These are phyloP conservation scores for Pachypanchax playfairii DNA, from an alignment of 2,113 vertebrate species.

Conservation along the genomic window DNA sequence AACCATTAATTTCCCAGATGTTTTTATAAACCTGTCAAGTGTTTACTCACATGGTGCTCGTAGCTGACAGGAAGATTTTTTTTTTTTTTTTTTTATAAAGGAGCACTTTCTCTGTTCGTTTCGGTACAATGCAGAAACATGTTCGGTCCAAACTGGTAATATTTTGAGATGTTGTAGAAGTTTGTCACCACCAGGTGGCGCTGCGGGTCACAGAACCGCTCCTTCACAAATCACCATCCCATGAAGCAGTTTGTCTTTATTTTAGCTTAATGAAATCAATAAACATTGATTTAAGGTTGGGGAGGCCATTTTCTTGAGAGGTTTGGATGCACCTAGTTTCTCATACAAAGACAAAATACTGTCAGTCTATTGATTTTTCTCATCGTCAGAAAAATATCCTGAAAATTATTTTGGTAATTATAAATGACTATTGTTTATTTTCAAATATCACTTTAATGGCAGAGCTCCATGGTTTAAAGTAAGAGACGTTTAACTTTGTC, in stretches of 20 bases:
- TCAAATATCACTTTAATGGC: background rate
- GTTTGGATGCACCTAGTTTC: constrained; percentile 28
- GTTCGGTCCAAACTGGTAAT: background rate
- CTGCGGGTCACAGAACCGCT: constrained; percentile 10
- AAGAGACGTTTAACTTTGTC: too few relatives aligned
- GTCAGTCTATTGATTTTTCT: background rate
- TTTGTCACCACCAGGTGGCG: constrained; percentile 45
- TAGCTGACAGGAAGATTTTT: background rate
- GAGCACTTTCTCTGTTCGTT: background rate
- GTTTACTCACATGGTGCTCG: background rate
- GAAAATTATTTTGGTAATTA: background rate
- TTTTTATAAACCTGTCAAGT: background rate
- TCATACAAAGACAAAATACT: constrained; percentile 25
- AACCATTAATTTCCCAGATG: background rate
- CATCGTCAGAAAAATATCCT: too few relatives aligned
- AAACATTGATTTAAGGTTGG: constrained; percentile 36
- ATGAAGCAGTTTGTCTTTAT: constrained; percentile 28
- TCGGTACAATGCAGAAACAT: background rate
- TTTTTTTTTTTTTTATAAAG: background rate
- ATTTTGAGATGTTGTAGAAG: background rate
- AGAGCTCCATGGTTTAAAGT: too few relatives aligned
- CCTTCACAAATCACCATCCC: background rate
- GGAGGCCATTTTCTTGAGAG: constrained; percentile 37
- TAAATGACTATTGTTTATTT: background rate
- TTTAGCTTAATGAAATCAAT: constrained; percentile 68